Base-by-base conservation (phyloP, 2,888 invertebrate species). In the Cloeon dipterum region DNA sequence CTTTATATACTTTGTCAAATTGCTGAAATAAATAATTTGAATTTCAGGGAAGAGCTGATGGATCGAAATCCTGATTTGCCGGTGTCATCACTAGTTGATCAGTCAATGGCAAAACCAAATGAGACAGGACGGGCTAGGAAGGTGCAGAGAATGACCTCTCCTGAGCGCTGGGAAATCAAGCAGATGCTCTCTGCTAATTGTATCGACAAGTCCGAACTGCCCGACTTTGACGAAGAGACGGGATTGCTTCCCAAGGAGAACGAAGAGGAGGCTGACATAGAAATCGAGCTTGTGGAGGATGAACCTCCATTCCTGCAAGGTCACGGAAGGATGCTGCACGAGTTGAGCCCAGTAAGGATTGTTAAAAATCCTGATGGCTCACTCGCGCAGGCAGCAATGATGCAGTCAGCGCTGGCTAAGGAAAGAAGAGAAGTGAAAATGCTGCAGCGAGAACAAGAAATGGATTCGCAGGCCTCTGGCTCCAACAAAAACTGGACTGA, bases 351-450 rank as follows among this genome's bases (percentile, higher is more conserved):
- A 0, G 91, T 68, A 14, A 57, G 68, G 44, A 94, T 96, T 44
- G 89, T 96, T 0, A 94, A 94, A 62, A 99, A 99, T 65, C 98
- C 98, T 0, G 98, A 99, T 55, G 98, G 98, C 0, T 94, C 94
- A 0, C 58, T 99, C 17, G 96, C 96, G 0, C 98, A 98, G 56
- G 93, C 98, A 0, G 98, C 98, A 1, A 93, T 99, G 88, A 99
- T 93, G 93, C 98, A 98, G 56, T 86, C 85, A 10, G 98, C 98
- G 0, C 55, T 99, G 32, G 85, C 96, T 0, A 99, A 99, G 52
- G 98, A 99, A 54, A 65, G 98, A 36, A 62, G 96, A 32, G 98
- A 98, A 54, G 74, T 83, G 49, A 96, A 98, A 58, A 88, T 89
- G 85, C 58, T 85, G n/a, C 88, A 88, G 47, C 58, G 93, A 19